A percentile compares a stretch with the other conserved stretches of the same genome.
These are phyloP conservation scores for Notothenia coriiceps DNA, from an alignment of 2,113 vertebrate genomes.

Conservation along the genomic window DNA sequence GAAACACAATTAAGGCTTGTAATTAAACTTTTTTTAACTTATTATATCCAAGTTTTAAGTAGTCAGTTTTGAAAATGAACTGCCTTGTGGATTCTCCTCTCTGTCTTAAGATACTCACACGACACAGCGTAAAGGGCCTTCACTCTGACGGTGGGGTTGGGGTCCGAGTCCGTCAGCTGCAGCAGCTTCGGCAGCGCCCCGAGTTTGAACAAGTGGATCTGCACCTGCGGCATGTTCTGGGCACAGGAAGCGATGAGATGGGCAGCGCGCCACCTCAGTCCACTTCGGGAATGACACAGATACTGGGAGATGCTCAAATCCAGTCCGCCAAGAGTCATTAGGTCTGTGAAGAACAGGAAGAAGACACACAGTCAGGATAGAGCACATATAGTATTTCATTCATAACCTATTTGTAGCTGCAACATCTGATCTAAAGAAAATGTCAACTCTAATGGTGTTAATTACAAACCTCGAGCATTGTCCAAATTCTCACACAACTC, in stretches of 20 bases:
- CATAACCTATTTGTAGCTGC: neutral
- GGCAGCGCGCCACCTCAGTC: constrained; percentile 89
- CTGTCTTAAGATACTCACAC: constrained; percentile 83
- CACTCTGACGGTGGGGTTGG: constrained; percentile 85
- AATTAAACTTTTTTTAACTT: neutral
- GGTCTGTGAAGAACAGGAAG: constrained; percentile 79
- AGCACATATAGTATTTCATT: neutral
- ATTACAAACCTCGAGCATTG: constrained; percentile 89
- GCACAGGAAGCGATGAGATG: constrained; percentile 89
- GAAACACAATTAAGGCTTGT: neutral
- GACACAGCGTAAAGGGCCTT: constrained; percentile 93
- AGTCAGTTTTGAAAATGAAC: neutral
- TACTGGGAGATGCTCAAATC: constrained; percentile 87
- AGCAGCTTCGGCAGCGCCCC: constrained; percentile 87
- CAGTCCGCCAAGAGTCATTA: constrained; percentile 91
- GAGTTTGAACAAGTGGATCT: constrained; percentile 85
- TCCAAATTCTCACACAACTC: constrained; percentile 94
- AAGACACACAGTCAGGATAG: neutral
- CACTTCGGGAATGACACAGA: constrained; percentile 83
- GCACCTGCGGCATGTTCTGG: constrained; percentile 92
- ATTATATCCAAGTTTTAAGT: neutral
- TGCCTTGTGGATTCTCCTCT: no score
- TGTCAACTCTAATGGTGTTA: neutral
- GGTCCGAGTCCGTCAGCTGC: constrained; percentile 87
- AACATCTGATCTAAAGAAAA: neutral